Conservation (phyloP, 2,888 invertebrate species). For the Mermis nigrescens region DNA sequence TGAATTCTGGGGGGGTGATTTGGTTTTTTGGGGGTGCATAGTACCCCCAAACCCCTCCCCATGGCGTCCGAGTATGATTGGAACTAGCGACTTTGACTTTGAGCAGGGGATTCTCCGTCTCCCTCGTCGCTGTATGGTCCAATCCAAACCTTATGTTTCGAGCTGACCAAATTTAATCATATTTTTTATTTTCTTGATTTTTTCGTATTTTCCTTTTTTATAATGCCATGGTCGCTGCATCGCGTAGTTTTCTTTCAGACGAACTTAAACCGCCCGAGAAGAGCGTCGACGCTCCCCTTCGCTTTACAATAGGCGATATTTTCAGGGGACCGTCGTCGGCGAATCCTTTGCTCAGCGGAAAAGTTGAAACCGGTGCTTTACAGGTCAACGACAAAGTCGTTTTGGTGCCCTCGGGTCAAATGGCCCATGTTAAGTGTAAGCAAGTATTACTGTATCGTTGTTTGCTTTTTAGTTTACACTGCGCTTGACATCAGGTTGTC, state of each 20-base stretch:
- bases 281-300: constrained; percentile 63
- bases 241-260: constrained; percentile 37
- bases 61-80: too few species aligned
- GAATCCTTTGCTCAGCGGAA: constrained; percentile 71
- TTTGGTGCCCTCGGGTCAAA: constrained; percentile 62
- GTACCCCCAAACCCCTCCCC: too few species aligned
- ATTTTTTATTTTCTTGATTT: too few species aligned
- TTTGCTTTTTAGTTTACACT: neutral
- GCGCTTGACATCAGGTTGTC: neutral
- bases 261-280: constrained; percentile 66
- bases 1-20: too few species aligned
- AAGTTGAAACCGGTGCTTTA: constrained; percentile 68
- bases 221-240: too few species aligned
- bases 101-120: too few species aligned
- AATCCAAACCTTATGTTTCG: too few species aligned
- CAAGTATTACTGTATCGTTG: neutral
- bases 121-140: too few species aligned
- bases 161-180: too few species aligned
- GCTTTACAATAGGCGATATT: constrained; percentile 80
- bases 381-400: constrained; percentile 67
- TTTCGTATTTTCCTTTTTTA: too few species aligned
- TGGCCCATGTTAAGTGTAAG: constrained; percentile 56
- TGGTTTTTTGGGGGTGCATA: too few species aligned
- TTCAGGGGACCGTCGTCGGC: constrained; percentile 61
- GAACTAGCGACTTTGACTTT: too few species aligned